Percentiles rank a stretch among this genome's conserved stretches.
Conservation (phyloP, 2,797 vertebrate genomes). For the Gobio occitaniae region DNA sequence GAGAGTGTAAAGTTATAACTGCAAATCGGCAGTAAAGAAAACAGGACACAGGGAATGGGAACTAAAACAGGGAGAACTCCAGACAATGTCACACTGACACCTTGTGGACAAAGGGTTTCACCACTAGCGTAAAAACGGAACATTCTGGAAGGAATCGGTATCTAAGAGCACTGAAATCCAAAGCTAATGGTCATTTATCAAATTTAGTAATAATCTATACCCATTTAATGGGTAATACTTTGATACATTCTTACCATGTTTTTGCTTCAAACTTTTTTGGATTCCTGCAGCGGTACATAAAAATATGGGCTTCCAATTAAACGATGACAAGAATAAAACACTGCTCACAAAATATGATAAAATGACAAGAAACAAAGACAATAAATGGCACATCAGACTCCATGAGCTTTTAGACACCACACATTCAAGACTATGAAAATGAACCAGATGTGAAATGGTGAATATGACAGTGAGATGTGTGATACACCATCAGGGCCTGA, state of each 20-base stretch:
- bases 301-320: background rate
- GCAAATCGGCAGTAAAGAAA: constrained; percentile 42
- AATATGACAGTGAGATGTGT: constrained; percentile 17
- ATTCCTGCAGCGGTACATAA: constrained; percentile 17
- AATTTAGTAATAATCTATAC: background rate
- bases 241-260: constrained; percentile 4
- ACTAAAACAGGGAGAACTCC: constrained; percentile 49
- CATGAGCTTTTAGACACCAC: constrained; percentile 15
- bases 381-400: constrained; percentile 15
- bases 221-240: background rate
- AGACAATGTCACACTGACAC: constrained; percentile 70
- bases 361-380: constrained; percentile 26
- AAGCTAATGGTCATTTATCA: background rate
- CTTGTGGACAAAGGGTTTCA: constrained; percentile 66
- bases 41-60: constrained; percentile 65
- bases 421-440: constrained; percentile 35
- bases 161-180: background rate
- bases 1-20: constrained; percentile 19
- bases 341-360: background rate
- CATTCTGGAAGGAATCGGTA: constrained; percentile 48
- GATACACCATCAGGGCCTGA: background rate
- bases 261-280: constrained; percentile 21
- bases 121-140: constrained; percentile 42
- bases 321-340: constrained; percentile 11
- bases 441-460: background rate